phyloP scores from a whole-genome alignment of 2,113 vertebrate genomes.

The Hemicordylus capensis region DNA sequence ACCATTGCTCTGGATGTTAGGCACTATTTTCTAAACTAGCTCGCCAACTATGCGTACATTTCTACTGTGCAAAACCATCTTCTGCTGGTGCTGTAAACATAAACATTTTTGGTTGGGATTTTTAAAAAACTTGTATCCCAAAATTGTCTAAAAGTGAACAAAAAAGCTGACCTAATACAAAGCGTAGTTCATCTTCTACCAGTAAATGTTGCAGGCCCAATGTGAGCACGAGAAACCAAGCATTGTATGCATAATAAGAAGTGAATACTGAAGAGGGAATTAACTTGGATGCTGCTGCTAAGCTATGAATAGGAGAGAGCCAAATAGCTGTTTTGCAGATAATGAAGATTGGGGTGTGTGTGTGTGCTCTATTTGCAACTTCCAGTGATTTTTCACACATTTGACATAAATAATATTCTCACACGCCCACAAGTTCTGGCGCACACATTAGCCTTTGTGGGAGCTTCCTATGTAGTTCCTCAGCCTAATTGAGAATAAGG shows the following conservation, averaged over 20 bases:
- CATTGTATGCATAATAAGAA: neutral
- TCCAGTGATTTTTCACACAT: neutral
- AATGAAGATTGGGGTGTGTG: neutral
- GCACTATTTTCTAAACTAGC: too few relatives aligned
- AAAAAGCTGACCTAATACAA: neutral
- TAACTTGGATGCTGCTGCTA: conserved; percentile 11
- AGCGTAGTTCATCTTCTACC: too few relatives aligned
- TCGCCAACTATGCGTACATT: neutral
- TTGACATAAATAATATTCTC: neutral
- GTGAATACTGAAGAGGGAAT: conserved; percentile 17
- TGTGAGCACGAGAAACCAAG: neutral
- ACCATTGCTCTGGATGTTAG: too few relatives aligned
- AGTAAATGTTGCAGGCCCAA: neutral
- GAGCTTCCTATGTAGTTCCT: neutral
- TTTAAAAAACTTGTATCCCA: neutral
- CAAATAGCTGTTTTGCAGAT: conserved; percentile 7
- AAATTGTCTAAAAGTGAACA: conserved; percentile 12
- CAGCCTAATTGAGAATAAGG: neutral
- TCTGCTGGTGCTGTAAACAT: neutral
- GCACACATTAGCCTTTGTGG: neutral
- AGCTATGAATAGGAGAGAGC: neutral
- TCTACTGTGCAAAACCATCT: neutral
- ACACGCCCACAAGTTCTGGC: neutral
- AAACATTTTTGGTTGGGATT: neutral
- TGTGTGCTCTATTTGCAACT: neutral